Base-by-base conservation (phyloP, 2,888 invertebrate species). In the Drosophila longiperda region DNA sequence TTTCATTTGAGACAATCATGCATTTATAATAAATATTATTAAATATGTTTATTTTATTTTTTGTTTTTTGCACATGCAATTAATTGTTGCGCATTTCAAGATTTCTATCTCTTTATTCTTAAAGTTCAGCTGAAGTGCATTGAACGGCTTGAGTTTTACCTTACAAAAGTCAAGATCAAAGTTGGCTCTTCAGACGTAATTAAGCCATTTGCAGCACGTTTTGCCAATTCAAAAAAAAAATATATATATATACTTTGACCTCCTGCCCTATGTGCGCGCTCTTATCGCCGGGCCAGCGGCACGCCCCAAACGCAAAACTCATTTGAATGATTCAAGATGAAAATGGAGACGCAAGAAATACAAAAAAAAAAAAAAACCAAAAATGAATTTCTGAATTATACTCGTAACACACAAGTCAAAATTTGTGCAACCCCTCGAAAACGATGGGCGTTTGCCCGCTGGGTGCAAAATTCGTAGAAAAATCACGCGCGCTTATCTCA, bases 401-500 rank as follows among this genome's bases (percentile, higher is more conserved):
- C 63, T 70, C 42, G 57, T 53, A 65, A 63, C 23, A 45, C 67
- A 79, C 63, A 62, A 78, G 82, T 75, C 84, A 67, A 63, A 75
- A 66, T 67, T 74, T 73, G 62, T 65, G 55, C 76, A 80, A 73
- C 71, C 67, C 60, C 53, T 26, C 33, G 40, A 49, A 54, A 54
- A 49, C 17, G 52, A 65, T 67, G 60, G 61, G 65, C 60, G 59
- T 61, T 71, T 78, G 82, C 87, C 90, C 85, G 76, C 65, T 66
- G 90, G 90, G 83, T 77, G 80, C 75, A 76, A 76, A 88, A 82
- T 82, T 91, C 77, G 81, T 80, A 78, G 87, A 91, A 90, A 91
- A 90, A 90, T 90, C 90, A 90, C 91, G 90, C 91, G 91, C 91
- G 89, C 90, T 90, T 90, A 90, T 90, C 90, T 91, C 68, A 75